Base-by-base conservation (phyloP, 2,113 vertebrate species). In the Rhinopomastus cyanomelas region DNA sequence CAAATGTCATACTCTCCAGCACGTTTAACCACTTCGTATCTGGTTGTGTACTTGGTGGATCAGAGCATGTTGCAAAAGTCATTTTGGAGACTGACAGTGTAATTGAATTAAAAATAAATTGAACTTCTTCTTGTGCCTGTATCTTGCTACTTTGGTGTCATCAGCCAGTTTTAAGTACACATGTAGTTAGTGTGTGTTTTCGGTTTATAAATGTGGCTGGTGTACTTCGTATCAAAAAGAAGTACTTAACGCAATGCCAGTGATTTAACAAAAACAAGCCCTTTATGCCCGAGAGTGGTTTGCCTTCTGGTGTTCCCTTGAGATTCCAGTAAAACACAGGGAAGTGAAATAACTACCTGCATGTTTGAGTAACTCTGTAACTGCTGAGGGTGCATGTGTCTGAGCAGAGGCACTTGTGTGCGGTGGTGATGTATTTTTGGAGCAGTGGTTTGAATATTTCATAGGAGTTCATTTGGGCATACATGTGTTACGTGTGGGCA, bases 1-100 rank as follows among this genome's bases (percentile, higher is more conserved):
- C 87, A 95, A 96, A 95, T 96, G 86, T 93, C 94, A 96, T 81
- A 57, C 56, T 94, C 95, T 71, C 74, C 87, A 57, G 82, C 92
- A 79, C 16, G 26, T 87, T 96, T 95, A 91, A 86, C 76, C 77
- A 48, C 77, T 95, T 92, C 75, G n/a, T 93, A 85, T 68, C 73
- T 76, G 67, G 62, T 44, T 90, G 36, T 11, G 16, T 81, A 75
- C 71, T 73, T 73, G 46, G 13, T 68, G 44, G 39, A 82, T 52
- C 42, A 73, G 29, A 81, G 51, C n/a, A 52, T 39, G 91, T 82
- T 81, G 49, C 79, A 90, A 81, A 93, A 90, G 64, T 53, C 59
- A 11, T 92, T 89, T 86, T 3, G 3, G 67, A 78, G 81, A 78
- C 11, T 39, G 34, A 25, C 23, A 61, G 59, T 72, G 15, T 68